Evolutionary conservation across 2,888 invertebrate genomes (phyloP), one percentile per base, ranked within the genome.

Genomic region (Synergus laeviventris): DNA sequence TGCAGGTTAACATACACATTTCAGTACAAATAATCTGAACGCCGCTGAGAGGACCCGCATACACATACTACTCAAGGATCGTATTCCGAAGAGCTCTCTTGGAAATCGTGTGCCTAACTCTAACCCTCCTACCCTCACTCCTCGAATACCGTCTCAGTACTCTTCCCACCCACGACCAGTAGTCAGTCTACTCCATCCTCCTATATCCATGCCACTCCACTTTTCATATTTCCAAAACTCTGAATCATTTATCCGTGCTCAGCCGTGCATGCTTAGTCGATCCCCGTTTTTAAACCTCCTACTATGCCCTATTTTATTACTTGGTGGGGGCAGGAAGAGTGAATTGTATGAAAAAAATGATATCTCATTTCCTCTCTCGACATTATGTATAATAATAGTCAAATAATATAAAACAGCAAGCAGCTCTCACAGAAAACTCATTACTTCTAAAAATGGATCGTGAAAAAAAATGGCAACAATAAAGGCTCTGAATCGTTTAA

Each of bases 201-300:
- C 59, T 12, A 59, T 12, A 59, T 24, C 61, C 39, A 80, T 80
- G 76, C 84, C 83, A 86, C 87, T 86, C 85, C 84, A 86, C 86
- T 87, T 87, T 88, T 84, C 87, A 85, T 87, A 87, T 87, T 87
- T 88, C 86, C 84, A 86, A 88, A 88, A 88, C 85, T 86, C 86
- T 87, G 88, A 87, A 88, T 88, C 87, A 87, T 87, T 87, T 87
- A 87, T 87, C 86, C 86, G 80, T 84, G 87, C 81, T 88, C 87
- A 86, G 83, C 84, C 86, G 85, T 87, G 87, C 87, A 87, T 85
- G 84, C 82, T 84, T 81, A 80, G 83, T 81, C 76, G 56, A 75
- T 74, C 74, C 64, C 76, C 78, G 73, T 60, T 64, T 74, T 49
- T 75, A 70, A 76, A 76, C 64, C 80, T 78, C 74, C 61, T 11